A percentile compares a stretch with the other conserved stretches of the same genome.
Conservation (phyloP, 2,113 vertebrate genomes). For the Sinocyclocheilus anophthalmus region DNA sequence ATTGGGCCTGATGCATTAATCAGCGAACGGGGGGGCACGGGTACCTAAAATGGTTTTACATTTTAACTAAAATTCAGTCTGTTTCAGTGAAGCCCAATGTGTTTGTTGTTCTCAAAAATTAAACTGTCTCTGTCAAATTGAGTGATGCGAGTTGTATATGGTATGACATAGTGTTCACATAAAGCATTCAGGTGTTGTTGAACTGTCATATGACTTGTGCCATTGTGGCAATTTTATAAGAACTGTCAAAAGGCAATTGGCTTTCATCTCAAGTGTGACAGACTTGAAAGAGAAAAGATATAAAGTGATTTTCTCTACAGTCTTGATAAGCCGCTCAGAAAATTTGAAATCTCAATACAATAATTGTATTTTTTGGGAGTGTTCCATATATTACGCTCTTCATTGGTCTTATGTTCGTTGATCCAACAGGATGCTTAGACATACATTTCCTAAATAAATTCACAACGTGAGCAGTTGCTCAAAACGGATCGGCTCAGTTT, state of each 20-base stretch:
- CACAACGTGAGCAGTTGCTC: neutral
- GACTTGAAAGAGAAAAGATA: conserved; percentile 56
- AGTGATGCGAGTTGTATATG: neutral
- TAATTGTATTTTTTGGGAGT: neutral
- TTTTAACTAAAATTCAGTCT: neutral
- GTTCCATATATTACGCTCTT: conserved; percentile 12
- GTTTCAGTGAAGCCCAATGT: neutral
- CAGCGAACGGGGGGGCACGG: neutral
- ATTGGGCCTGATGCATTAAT: neutral
- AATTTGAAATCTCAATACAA: conserved; percentile 1
- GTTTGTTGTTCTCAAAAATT: neutral
- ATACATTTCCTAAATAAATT: conserved; percentile 3
- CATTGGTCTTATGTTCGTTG: neutral
- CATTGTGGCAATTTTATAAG: conserved; percentile 73
- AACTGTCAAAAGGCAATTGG: conserved; percentile 78
- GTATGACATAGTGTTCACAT: neutral
- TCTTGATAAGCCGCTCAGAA: neutral
- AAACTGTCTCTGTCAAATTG: neutral
- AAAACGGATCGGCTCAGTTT: neutral
- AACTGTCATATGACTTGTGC: conserved; percentile 73
- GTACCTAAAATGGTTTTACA: neutral
- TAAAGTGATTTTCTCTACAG: neutral
- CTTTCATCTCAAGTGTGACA: conserved; percentile 65
- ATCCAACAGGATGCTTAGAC: neutral
- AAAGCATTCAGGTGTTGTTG: conserved; percentile 76